Percentiles rank a stretch among this genome's conserved stretches.
Evolutionary conservation across 2,113 vertebrate genomes (phyloP).

Genomic region (Prionailurus bengalensis): DNA sequence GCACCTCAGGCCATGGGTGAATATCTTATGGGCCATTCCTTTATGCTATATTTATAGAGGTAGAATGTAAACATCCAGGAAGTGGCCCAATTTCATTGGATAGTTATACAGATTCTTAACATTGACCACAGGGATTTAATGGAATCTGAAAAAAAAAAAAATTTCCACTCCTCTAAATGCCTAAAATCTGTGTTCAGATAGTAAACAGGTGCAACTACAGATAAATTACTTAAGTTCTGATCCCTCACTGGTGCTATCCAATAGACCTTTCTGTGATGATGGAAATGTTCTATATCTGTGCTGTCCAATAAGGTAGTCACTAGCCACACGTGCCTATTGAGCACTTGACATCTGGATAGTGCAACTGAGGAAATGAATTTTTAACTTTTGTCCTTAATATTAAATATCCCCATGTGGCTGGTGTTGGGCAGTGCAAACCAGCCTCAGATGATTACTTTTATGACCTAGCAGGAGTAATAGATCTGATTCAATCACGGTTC

Average conservation of each 20-base stretch:
- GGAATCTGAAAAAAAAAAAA: background rate
- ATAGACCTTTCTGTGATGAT: background rate
- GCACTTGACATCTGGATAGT: background rate
- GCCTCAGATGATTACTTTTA: background rate
- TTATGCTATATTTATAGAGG: background rate
- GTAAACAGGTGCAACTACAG: background rate
- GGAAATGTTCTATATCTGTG: background rate
- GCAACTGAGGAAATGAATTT: background rate
- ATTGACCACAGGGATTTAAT: background rate
- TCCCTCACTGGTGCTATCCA: background rate
- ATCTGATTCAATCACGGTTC: background rate
- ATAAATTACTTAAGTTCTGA: background rate
- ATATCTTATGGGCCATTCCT: background rate
- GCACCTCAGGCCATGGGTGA: background rate
- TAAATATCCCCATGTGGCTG: background rate
- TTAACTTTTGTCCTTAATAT: background rate
- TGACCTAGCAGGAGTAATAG: background rate
- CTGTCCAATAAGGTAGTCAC: background rate
- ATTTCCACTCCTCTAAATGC: background rate
- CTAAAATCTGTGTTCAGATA: background rate
- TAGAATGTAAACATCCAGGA: background rate
- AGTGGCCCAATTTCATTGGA: background rate
- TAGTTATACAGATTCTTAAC: background rate
- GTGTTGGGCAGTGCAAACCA: background rate
- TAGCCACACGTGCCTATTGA: background rate